Conservation (phyloP, 2,113 vertebrate genomes). For the Anarhynchus alexandrinus region DNA sequence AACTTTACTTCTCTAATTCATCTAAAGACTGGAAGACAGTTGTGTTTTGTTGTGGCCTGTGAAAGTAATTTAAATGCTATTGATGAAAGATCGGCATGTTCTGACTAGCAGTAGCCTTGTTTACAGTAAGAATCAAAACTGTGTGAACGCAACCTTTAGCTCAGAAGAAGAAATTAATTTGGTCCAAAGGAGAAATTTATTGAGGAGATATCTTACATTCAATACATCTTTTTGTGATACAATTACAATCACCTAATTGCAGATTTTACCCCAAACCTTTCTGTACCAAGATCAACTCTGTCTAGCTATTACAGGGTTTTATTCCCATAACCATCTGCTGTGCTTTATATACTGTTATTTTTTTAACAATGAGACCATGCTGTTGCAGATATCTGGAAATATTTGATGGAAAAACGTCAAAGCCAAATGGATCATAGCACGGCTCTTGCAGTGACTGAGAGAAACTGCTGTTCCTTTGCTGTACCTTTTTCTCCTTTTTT, state of each 20-base stretch:
- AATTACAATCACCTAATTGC: not conserved
- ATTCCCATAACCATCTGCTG: not conserved
- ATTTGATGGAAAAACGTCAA: not conserved
- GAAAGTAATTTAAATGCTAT: not conserved
- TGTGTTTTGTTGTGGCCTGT: not conserved
- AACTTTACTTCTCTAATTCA: not conserved
- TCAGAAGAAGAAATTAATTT: not conserved
- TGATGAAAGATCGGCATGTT: not conserved
- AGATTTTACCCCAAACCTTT: not conserved
- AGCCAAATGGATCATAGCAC: not conserved
- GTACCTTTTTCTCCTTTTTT: not conserved
- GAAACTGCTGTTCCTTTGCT: not conserved
- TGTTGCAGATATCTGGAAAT: not conserved
- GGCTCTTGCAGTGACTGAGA: not conserved
- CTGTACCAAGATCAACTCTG: not conserved
- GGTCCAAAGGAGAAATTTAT: not conserved
- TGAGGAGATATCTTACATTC: not conserved
- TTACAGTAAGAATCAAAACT: not conserved
- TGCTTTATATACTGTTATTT: not conserved
- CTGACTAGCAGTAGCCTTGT: not conserved
- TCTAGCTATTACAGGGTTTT: not conserved
- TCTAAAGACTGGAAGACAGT: not conserved
- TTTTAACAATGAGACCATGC: not conserved
- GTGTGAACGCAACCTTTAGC: not conserved
- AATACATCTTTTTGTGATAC: not conserved